Evolutionary conservation across 2,888 invertebrate genomes (phyloP).

Genomic region (Catocala nupta): DNA sequence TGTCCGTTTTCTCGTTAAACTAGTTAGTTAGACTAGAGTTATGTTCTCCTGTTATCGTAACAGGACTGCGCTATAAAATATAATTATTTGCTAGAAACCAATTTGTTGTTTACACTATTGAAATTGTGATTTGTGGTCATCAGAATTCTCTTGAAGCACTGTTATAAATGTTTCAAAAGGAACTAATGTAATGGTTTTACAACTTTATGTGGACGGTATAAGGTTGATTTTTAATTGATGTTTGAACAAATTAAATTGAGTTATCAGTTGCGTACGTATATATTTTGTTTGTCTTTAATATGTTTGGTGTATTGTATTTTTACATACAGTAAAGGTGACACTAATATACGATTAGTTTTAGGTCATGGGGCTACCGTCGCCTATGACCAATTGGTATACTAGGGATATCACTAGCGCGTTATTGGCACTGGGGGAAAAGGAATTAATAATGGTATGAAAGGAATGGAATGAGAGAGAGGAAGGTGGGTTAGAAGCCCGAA

Average conservation of each 20-base stretch:
- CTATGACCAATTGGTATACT: no score
- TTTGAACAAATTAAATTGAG: background rate
- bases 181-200: constrained; percentile 12
- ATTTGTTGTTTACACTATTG: constrained; percentile 75
- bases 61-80: constrained; percentile 77
- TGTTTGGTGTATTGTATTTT: no score
- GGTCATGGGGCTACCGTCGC: no score
- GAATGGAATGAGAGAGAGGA: no score
- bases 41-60: constrained; percentile 75
- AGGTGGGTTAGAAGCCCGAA: no score
- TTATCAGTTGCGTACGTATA: no score
- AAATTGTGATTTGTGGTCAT: constrained; percentile 74
- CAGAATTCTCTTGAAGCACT: constrained; percentile 46
- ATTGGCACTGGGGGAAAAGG: no score
- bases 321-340: no score
- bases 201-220: constrained; percentile 18
- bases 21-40: constrained; percentile 77
- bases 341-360: no score
- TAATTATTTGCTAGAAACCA: constrained; percentile 83
- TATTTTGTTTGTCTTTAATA: no score
- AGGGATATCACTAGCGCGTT: no score
- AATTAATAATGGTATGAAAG: no score
- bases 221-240: background rate
- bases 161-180: constrained; percentile 37
- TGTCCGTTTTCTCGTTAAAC: constrained; percentile 63